A percentile compares a stretch with the other conserved stretches of the same genome.
Conservation (phyloP, 2,888 invertebrate genomes). For the Andrena bucephala region DNA sequence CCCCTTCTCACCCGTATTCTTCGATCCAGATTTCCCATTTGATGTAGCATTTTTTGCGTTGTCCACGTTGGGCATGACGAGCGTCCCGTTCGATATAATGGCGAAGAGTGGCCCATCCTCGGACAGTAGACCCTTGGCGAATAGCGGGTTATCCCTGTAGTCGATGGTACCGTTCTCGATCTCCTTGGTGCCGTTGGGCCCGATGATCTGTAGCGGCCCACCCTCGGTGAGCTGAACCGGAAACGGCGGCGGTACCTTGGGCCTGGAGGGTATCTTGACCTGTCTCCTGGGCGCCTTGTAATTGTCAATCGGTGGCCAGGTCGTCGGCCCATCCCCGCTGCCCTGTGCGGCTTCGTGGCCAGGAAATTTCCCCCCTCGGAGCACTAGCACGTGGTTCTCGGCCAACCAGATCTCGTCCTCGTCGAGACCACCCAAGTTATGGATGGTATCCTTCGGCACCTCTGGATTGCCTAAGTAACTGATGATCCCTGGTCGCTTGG, state of each 20-base stretch:
- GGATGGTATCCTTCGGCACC: constrained; percentile 92
- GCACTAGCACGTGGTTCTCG: constrained; percentile 93
- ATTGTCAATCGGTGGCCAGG: constrained; percentile 94
- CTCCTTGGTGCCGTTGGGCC: constrained; percentile 91
- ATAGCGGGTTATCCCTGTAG: constrained; percentile 78
- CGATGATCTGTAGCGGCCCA: constrained; percentile 95
- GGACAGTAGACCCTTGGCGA: constrained; percentile 83
- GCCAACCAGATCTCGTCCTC: constrained; percentile 96
- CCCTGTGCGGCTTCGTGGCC: constrained; percentile 72
- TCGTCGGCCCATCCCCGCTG: constrained; percentile 40
- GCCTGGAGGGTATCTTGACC: constrained; percentile 93
- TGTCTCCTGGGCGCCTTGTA: constrained; percentile 93
- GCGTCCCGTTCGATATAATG: constrained; percentile 86
- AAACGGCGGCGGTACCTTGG: constrained; percentile 96
- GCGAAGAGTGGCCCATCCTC: constrained; percentile 86
- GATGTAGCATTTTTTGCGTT: constrained; percentile 84
- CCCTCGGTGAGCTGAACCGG: constrained; percentile 94
- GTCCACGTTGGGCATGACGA: constrained; percentile 40
- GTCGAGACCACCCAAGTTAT: constrained; percentile 92
- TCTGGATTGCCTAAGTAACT: constrained; percentile 93
- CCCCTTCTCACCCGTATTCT: constrained; percentile 64
- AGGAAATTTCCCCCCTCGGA: constrained; percentile 92
- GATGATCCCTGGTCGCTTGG: constrained; percentile 92
- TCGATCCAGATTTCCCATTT: constrained; percentile 59
- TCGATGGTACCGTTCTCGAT: constrained; percentile 83